phyloP scores from a whole-genome alignment of 2,888 invertebrate genomes.

The Pseudococcus viburni region DNA sequence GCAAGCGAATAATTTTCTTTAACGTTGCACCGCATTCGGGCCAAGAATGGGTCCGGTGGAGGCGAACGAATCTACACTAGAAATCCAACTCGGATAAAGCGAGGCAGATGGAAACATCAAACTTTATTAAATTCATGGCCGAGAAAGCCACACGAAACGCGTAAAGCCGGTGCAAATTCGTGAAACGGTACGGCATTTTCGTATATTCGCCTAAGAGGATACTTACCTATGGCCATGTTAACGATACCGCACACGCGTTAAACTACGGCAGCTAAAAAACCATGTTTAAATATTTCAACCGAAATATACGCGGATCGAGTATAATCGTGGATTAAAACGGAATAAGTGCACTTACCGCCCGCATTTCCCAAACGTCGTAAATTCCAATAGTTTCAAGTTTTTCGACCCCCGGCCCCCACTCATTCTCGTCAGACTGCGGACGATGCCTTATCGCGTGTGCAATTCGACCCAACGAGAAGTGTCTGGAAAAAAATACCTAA shows the following conservation, averaged over 20 bases:
- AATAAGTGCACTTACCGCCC: slow-evolving; percentile 31
- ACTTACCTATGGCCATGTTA: slow-evolving; percentile 9
- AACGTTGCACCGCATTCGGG: background rate
- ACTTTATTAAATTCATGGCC: slow-evolving; percentile 45
- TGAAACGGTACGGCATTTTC: background rate
- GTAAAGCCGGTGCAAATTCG: slow-evolving; percentile 26
- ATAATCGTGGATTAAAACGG: slow-evolving; percentile 34
- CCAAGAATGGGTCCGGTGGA: background rate
- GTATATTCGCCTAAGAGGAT: background rate
- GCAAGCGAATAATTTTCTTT: slow-evolving; percentile 27
- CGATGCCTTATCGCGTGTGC: background rate
- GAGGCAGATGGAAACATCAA: slow-evolving; percentile 15
- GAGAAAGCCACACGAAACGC: slow-evolving; percentile 22
- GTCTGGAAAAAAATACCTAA: too few relatives aligned
- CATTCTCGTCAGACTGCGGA: too few relatives aligned
- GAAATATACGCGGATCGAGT: background rate
- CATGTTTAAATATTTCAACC: slow-evolving; percentile 33
- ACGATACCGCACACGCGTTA: slow-evolving; percentile 42
- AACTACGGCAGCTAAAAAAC: slow-evolving; percentile 8
- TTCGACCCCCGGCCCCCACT: background rate
- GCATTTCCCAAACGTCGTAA: background rate
- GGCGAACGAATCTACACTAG: background rate
- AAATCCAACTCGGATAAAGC: background rate
- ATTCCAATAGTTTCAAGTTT: background rate
- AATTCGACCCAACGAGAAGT: background rate